These are phyloP conservation scores for Polia nebulosa DNA, from an alignment of 2,888 invertebrate genomes.

Conservation along the genomic window DNA sequence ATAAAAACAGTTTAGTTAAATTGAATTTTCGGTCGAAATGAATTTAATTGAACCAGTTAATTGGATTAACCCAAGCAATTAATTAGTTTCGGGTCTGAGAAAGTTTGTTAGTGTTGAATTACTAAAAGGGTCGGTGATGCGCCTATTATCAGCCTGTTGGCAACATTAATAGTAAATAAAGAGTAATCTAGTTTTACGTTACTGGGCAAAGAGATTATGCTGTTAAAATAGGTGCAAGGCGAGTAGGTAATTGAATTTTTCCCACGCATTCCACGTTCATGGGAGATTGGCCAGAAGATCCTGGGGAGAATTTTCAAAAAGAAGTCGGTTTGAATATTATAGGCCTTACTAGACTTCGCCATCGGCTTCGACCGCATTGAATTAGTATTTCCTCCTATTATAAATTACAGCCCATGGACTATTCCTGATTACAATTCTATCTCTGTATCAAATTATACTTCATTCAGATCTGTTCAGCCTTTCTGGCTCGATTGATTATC, in stretches of 20 bases:
- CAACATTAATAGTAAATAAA: constrained; percentile 37
- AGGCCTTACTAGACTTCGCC: too few relatives aligned
- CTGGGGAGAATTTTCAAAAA: background rate
- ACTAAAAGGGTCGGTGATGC: constrained; percentile 41
- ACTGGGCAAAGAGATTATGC: background rate
- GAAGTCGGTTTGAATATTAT: background rate
- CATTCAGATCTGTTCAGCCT: too few relatives aligned
- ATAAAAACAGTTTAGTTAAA: constrained; percentile 36
- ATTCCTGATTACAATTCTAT: too few relatives aligned
- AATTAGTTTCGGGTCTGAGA: constrained; percentile 58
- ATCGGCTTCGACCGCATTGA: too few relatives aligned
- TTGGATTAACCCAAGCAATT: constrained; percentile 59
- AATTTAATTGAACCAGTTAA: constrained; percentile 56
- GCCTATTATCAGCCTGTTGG: constrained; percentile 28
- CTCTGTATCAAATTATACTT: too few relatives aligned
- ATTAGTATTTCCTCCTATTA: too few relatives aligned
- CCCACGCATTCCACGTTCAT: background rate
- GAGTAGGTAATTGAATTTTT: background rate
- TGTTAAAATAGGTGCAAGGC: background rate
- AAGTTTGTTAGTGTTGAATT: constrained; percentile 56
- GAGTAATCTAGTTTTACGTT: constrained; percentile 22
- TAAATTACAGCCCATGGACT: too few relatives aligned
- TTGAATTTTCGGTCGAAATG: constrained; percentile 43
- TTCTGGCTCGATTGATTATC: too few relatives aligned
- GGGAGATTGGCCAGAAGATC: background rate